Base-by-base conservation (phyloP, 2,888 invertebrate species). In the Tetranychus piercei region DNA sequence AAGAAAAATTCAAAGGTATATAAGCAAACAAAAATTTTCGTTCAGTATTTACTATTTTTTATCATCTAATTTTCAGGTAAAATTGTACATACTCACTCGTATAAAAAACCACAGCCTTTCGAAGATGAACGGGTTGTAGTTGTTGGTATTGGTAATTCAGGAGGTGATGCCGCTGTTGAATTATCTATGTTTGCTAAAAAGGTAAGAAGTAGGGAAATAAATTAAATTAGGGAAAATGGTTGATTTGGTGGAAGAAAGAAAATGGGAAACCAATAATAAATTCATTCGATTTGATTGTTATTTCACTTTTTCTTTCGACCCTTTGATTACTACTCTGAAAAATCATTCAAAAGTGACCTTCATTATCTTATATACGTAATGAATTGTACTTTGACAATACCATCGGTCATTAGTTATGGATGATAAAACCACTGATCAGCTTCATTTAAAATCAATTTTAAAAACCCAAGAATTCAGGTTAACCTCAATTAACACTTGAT, bases 111-210 rank as follows among this genome's bases (percentile, higher is more conserved):
- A 2, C 69, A 73, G 15, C 79, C 77, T 43, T 79, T 79, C 75
- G 78, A 78, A 23, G 81, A 80, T 72, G 82, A 82, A 78, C 78
- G 81, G 64, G 82, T 84, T 5, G 80, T 85, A 23, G 80, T 85
- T 4, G 79, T 85, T 34, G 85, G 85, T 3, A 82, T 85, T 73
- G 84, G 85, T 5, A 85, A 85, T 77, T 84, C 84, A 2, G 84
- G 81, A 1, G 81, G 81, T 0, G 83, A 83, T 78, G 79, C 80
- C 5, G 81, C 82, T 18, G 82, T 82, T 2, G 83, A 83, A 73
- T 78, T 83, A 20, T 80, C 81, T 75, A 77, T 79, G 22, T 78
- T 80, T 43, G 77, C 80, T 15, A 79, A 80, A 23, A 79, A 82
- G 80, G 75, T 81, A 76, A 74, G 75, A 18, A 55, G 3, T 15